A percentile compares a stretch with the other conserved stretches of the same genome.
Evolutionary conservation across 2,797 vertebrate genomes (phyloP).

Genomic region (Macropodus opercularis): DNA sequence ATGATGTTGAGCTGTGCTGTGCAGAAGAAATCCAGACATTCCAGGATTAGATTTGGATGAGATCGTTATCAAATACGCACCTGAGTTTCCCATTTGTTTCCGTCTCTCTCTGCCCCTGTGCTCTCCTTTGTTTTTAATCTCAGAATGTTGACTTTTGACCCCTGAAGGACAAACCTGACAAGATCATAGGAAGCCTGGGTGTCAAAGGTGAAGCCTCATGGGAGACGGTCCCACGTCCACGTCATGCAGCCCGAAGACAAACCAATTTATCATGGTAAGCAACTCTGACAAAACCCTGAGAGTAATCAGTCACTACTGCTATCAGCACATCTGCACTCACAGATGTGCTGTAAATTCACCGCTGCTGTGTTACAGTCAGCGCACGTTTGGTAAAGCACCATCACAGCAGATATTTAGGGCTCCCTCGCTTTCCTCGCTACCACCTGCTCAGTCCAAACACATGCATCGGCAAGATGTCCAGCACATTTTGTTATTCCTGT

Average conservation of each 20-base stretch:
- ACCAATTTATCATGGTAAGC: constrained; percentile 67
- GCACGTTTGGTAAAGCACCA: too few species aligned
- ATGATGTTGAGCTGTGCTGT: neutral
- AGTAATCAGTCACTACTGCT: constrained; percentile 43
- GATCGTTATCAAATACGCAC: neutral
- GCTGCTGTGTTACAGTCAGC: too few species aligned
- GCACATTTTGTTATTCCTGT: too few species aligned
- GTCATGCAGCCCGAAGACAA: constrained; percentile 30
- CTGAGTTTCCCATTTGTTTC: fast-evolving
- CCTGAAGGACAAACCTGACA: constrained; percentile 12
- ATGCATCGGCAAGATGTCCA: too few species aligned
- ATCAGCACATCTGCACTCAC: constrained; percentile 11
- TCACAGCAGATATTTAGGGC: too few species aligned
- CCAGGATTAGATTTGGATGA: neutral
- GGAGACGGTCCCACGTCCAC: constrained; percentile 15
- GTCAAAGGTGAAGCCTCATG: constrained; percentile 45
- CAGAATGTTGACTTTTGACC: constrained; percentile 39
- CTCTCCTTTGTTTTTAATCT: constrained; percentile 29
- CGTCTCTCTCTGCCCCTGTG: neutral
- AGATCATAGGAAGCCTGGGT: constrained; percentile 29
- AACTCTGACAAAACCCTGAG: constrained; percentile 41
- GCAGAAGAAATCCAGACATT: neutral
- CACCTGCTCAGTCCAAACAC: too few species aligned
- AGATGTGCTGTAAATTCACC: too few species aligned
- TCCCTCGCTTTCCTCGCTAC: too few species aligned